Evolutionary conservation across 2,113 vertebrate genomes (phyloP).

Genomic region (Chunga burmeisteri): DNA sequence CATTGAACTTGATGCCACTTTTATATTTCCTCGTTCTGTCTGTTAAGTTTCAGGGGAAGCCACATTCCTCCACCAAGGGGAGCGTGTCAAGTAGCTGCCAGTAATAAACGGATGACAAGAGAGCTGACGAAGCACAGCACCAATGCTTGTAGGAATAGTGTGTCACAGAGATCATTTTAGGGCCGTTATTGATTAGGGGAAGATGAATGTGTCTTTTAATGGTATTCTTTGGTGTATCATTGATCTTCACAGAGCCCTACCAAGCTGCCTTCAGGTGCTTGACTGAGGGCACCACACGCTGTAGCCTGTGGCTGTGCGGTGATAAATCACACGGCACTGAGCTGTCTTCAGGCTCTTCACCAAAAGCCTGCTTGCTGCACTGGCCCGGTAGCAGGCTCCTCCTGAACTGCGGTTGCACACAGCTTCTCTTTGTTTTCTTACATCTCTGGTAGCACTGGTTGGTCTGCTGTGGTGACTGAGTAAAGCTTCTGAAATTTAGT

Average conservation of each 20-base stretch:
- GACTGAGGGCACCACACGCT: not conserved
- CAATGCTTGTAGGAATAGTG: constrained; percentile 15
- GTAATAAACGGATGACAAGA: constrained; percentile 34
- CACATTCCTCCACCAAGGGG: not conserved
- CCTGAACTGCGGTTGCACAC: not conserved
- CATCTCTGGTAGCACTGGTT: not conserved
- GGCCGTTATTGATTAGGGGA: constrained; percentile 69
- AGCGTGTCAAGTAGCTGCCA: not conserved
- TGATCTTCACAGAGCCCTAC: constrained; percentile 70
- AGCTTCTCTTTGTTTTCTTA: not conserved
- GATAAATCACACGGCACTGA: constrained; percentile 32
- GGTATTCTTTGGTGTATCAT: constrained; percentile 60
- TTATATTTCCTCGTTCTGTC: not conserved
- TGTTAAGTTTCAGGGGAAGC: constrained; percentile 22
- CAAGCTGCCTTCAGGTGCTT: constrained; percentile 43
- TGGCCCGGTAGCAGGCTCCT: not conserved
- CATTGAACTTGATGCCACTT: not conserved
- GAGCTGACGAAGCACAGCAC: constrained; percentile 34
- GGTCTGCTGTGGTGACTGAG: not conserved
- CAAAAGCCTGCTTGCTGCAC: not conserved
- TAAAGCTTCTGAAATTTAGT: not conserved
- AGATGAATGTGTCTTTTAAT: constrained; percentile 72
- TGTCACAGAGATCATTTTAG: constrained; percentile 58
- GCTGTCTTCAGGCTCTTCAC: not conserved
- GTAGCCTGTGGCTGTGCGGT: constrained; percentile 10